Conservation (phyloP, 2,113 vertebrate genomes). For the Rhipidura dahli region DNA sequence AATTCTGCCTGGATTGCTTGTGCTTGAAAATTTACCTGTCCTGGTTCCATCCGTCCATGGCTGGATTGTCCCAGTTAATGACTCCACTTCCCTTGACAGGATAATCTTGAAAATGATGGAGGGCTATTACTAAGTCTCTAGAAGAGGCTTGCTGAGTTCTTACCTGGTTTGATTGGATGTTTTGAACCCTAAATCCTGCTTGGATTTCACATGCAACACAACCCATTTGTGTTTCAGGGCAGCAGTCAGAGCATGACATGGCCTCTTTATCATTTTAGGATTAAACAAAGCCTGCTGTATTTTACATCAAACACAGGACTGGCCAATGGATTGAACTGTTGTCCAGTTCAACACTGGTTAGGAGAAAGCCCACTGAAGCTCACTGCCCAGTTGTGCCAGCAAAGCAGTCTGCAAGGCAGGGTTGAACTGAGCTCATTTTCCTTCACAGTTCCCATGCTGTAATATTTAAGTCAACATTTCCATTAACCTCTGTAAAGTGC, state of each 20-base stretch:
- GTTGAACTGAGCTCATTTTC: background rate
- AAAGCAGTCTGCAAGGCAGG: background rate
- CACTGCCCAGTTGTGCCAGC: background rate
- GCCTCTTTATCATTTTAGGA: background rate
- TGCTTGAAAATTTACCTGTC: background rate
- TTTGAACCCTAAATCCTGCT: background rate
- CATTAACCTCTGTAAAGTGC: background rate
- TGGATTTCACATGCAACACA: background rate
- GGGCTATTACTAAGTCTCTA: background rate
- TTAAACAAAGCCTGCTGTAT: background rate
- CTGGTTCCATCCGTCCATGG: background rate
- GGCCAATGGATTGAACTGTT: background rate
- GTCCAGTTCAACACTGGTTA: background rate
- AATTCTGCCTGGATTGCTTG: background rate
- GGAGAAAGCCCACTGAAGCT: background rate
- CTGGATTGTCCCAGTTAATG: background rate
- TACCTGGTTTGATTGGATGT: background rate
- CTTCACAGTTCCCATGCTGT: accelerated
- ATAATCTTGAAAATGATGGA: background rate
- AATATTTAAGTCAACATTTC: background rate
- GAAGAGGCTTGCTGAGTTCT: background rate
- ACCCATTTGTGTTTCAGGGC: background rate
- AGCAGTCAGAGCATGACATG: background rate
- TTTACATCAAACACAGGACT: background rate
- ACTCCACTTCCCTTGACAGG: background rate